These are phyloP conservation scores for Typhlomys cinereus DNA, from an alignment of 2,113 vertebrate genomes.

Conservation along the genomic window DNA sequence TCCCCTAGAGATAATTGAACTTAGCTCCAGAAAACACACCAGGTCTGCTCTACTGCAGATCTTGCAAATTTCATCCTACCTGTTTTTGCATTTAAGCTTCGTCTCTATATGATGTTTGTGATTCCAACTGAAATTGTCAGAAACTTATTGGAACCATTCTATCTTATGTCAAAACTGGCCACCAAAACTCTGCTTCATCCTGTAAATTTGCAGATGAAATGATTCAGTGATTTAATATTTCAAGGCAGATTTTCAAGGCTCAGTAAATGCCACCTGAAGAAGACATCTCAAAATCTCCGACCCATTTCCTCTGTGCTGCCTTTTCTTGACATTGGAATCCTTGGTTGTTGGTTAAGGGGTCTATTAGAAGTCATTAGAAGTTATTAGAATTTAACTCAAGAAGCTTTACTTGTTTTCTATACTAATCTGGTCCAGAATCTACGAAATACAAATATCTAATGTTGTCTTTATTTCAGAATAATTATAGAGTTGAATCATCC, in stretches of 20 bases:
- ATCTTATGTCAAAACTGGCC: not conserved
- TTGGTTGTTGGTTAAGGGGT: not conserved
- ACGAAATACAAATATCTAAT: not conserved
- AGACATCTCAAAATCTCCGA: not conserved
- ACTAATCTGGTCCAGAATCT: not conserved
- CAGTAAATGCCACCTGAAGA: not conserved
- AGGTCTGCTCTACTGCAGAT: not conserved
- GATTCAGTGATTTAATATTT: not conserved
- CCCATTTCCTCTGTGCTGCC: not conserved
- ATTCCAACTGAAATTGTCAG: not conserved
- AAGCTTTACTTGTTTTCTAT: not conserved
- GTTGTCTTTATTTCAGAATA: not conserved
- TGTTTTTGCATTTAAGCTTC: not conserved
- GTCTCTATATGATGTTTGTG: not conserved
- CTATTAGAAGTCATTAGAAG: not conserved
- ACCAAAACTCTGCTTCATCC: not conserved
- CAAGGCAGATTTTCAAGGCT: not conserved
- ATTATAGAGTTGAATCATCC: not conserved
- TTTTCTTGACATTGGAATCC: not conserved
- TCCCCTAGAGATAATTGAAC: not conserved
- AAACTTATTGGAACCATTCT: not conserved
- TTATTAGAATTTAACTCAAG: not conserved
- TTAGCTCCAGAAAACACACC: not conserved
- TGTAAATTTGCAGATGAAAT: not conserved
- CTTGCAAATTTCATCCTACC: not conserved